A percentile compares a stretch with the other conserved stretches of the same genome.
These are phyloP conservation scores for Halichondria panicea DNA, from an alignment of 37 sponge, comb jelly and placozoan genomes.

Conservation along the genomic window DNA sequence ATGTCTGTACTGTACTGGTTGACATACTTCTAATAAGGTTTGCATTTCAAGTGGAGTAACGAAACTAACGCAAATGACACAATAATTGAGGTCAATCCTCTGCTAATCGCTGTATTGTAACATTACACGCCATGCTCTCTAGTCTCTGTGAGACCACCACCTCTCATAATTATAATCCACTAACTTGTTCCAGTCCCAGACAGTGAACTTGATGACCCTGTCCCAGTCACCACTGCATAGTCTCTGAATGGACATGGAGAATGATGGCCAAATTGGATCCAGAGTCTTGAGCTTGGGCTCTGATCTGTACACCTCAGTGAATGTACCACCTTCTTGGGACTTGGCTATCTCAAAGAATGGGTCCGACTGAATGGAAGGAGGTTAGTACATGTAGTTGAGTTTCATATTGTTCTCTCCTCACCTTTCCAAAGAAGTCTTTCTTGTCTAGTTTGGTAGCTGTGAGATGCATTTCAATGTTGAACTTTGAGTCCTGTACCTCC, in stretches of 20 bases:
- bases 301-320: conserved; percentile 78
- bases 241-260: conserved; percentile 56
- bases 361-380: conserved; percentile 69
- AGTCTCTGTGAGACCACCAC: too few relatives aligned
- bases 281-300: conserved; percentile 77
- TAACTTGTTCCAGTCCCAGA: conserved; percentile 92
- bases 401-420: conserved; percentile 3
- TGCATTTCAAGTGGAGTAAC: too few relatives aligned
- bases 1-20: too few relatives aligned
- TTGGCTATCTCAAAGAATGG: conserved; percentile 88
- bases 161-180: not conserved
- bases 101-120: too few relatives aligned
- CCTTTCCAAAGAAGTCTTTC: conserved; percentile 96
- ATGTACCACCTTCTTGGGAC: conserved; percentile 72
- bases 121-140: too few relatives aligned
- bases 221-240: conserved; percentile 91
- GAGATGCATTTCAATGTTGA: conserved; percentile 61
- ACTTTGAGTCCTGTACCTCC: conserved; percentile 79
- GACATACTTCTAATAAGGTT: too few relatives aligned
- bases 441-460: conserved; percentile 87
- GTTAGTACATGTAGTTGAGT: not conserved
- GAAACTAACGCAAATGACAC: too few relatives aligned
- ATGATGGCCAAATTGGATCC: conserved; percentile 81
- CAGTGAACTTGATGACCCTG: conserved; percentile 68
- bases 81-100: not conserved